Percentiles rank a stretch among this genome's conserved stretches.
Conservation (phyloP, 2,113 vertebrate species). For the Romanogobio albipinnatus region DNA sequence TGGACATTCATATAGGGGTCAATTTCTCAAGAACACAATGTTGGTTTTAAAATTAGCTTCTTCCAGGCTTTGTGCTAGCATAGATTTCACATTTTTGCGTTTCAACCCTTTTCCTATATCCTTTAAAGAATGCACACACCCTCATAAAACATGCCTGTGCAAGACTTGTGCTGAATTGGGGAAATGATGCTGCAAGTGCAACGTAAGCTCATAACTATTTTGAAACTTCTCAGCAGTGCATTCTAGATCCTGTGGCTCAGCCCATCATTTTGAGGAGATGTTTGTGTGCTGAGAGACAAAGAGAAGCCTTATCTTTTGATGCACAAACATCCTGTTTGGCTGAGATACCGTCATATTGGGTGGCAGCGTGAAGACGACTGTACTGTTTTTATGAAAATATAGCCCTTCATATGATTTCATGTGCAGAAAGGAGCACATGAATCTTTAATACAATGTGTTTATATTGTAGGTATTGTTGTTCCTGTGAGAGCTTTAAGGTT, state of each 20-base stretch:
- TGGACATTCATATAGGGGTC: too few relatives aligned
- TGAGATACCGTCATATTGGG: background rate
- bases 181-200: background rate
- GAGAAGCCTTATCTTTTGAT: conserved; percentile 20
- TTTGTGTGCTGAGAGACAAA: conserved; percentile 1
- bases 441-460: background rate
- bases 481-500: background rate
- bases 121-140: background rate
- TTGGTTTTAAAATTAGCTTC: background rate
- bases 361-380: background rate
- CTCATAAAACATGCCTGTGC: background rate
- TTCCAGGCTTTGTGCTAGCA: background rate
- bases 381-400: background rate
- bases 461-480: background rate
- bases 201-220: background rate
- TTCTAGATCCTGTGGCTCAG: background rate
- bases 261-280: background rate
- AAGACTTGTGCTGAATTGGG: background rate
- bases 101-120: background rate
- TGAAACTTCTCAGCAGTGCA: background rate
- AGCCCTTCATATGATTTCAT: background rate
- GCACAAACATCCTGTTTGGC: conserved; percentile 8
- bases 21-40: background rate
- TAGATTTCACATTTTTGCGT: background rate
- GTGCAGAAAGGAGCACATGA: background rate